Conservation (phyloP, 2,888 invertebrate species). For the Pandemis heparana region DNA sequence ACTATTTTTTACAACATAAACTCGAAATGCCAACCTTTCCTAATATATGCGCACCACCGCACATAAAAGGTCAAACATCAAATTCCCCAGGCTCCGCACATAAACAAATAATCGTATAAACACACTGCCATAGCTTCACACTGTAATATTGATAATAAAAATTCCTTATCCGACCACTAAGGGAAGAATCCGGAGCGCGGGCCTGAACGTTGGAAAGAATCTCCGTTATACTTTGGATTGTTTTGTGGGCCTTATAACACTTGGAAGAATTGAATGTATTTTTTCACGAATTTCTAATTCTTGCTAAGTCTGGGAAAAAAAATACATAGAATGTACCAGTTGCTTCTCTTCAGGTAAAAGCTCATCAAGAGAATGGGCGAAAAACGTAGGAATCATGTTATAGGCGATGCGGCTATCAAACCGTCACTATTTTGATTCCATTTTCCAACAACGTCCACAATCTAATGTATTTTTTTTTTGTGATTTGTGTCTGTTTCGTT, state of each 20-base stretch:
- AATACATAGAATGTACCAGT: too few relatives aligned
- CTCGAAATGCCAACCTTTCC: slow-evolving; percentile 1
- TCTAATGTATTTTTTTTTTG: too few relatives aligned
- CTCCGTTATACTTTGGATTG: slow-evolving; percentile 33
- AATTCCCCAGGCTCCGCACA: slow-evolving; percentile 14
- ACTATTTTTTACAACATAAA: not conserved
- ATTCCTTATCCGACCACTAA: slow-evolving; percentile 39
- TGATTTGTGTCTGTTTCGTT: too few relatives aligned
- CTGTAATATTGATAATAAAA: slow-evolving; percentile 44
- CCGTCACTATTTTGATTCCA: too few relatives aligned
- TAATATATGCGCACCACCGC: slow-evolving; percentile 2
- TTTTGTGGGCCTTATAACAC: slow-evolving; percentile 24
- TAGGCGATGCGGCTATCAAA: too few relatives aligned
- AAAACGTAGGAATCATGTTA: too few relatives aligned
- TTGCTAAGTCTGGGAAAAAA: too few relatives aligned
- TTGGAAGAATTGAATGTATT: not conserved
- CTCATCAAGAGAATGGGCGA: too few relatives aligned
- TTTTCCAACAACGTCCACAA: too few relatives aligned
- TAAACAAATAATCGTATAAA: slow-evolving; percentile 21
- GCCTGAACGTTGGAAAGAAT: slow-evolving; percentile 28
- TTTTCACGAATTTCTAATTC: not conserved
- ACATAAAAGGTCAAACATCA: slow-evolving; percentile 23
- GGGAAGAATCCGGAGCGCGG: slow-evolving; percentile 32
- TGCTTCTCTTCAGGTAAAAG: too few relatives aligned
- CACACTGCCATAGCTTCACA: slow-evolving; percentile 31